These are phyloP conservation scores for Kuschelorhynchus macadamiae DNA, from an alignment of 2,888 invertebrate genomes.

Conservation along the genomic window DNA sequence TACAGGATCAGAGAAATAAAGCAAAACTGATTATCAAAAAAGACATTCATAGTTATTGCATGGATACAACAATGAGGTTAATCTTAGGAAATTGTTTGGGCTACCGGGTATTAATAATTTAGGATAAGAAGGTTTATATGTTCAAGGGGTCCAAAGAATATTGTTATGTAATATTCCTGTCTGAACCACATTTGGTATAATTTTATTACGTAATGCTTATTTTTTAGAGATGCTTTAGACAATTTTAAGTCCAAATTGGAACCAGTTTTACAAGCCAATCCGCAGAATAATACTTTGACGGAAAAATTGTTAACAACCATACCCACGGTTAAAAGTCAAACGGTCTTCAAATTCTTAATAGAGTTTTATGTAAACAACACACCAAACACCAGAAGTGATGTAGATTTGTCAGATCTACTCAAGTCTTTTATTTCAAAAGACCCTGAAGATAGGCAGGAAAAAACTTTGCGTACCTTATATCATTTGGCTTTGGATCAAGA, in stretches of 20 bases:
- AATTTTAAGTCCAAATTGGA: conserved; percentile 7
- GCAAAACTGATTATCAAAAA: too few species aligned
- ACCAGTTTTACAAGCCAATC: conserved; percentile 21
- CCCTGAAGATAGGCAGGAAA: conserved; percentile 39
- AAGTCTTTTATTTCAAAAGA: conserved; percentile 51
- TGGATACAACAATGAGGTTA: too few species aligned
- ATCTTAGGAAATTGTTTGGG: too few species aligned
- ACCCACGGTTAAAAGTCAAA: conserved; percentile 49
- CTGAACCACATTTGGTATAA: too few species aligned
- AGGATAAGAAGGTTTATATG: too few species aligned
- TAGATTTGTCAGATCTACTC: conserved; percentile 28
- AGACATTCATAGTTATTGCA: too few species aligned
- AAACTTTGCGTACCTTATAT: conserved; percentile 53
- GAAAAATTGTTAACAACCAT: conserved; percentile 54
- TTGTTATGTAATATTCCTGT: too few species aligned
- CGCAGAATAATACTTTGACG: conserved; percentile 21
- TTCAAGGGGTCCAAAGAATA: too few species aligned
- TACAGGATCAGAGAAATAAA: too few species aligned
- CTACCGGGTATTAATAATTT: too few species aligned
- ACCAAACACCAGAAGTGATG: conserved; percentile 45
- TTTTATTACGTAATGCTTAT: too few species aligned
- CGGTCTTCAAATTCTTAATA: conserved; percentile 56
- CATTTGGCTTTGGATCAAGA: conserved; percentile 46
- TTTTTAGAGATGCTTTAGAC: conserved; percentile 25
- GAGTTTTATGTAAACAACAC: conserved; percentile 51